phyloP scores from a whole-genome alignment of 2,797 vertebrate genomes.

The Macroramphosus scolopax region DNA sequence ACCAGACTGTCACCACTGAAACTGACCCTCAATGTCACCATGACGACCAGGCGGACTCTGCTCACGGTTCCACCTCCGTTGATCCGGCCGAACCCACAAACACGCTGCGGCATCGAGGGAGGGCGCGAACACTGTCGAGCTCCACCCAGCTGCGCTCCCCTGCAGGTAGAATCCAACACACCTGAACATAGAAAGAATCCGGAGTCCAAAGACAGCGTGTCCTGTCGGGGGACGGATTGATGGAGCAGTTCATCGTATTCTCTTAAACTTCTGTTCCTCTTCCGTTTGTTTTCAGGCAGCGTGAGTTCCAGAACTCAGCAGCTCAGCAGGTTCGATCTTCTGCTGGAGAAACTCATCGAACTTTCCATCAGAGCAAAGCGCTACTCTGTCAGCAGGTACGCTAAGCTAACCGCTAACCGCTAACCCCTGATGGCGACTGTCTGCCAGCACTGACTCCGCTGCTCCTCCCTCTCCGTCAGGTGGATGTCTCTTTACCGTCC shows the following conservation, averaged over 20 bases:
- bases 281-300: conserved; percentile 74
- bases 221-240: not conserved
- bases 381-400: conserved; percentile 86
- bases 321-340: conserved; percentile 80
- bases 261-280: too few species aligned
- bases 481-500: conserved; percentile 85
- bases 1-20: conserved; percentile 77
- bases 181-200: not conserved
- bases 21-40: conserved; percentile 37
- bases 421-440: too few species aligned
- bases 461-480: conserved; percentile 58
- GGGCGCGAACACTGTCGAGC: conserved; percentile 42
- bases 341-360: conserved; percentile 87
- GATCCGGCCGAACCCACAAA: not conserved
- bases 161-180: conserved; percentile 54
- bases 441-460: too few species aligned
- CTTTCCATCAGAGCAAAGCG: conserved; percentile 85
- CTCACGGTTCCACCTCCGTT: rapidly evolving
- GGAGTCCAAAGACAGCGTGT: not conserved
- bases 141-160: conserved; percentile 71
- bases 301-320: conserved; percentile 82
- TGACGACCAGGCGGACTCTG: conserved; percentile 57
- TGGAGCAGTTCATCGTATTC: too few species aligned
- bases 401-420: not conserved
- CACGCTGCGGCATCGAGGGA: conserved; percentile 2